These are phyloP conservation scores for Endomychus coccineus DNA, from an alignment of 2,888 invertebrate species.

Conservation along the genomic window DNA sequence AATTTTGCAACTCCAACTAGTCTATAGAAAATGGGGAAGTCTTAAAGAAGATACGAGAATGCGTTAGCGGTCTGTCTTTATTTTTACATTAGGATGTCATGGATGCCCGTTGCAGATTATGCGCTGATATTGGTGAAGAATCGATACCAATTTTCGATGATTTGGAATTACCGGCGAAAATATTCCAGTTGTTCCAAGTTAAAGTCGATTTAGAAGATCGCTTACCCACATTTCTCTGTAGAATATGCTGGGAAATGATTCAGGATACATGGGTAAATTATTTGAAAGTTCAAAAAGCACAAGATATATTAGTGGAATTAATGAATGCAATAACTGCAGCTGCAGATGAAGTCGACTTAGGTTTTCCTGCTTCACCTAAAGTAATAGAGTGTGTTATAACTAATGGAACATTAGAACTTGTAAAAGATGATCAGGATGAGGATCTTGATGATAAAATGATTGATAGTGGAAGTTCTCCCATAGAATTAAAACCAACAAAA, in stretches of 20 bases:
- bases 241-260: slow-evolving; percentile 37
- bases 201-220: slow-evolving; percentile 35
- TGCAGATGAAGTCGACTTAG: slow-evolving; percentile 4
- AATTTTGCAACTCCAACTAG: too few species aligned
- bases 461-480: too few species aligned
- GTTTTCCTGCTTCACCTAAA: slow-evolving; percentile 8
- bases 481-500: too few species aligned
- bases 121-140: slow-evolving; percentile 36
- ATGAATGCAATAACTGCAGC: slow-evolving; percentile 11
- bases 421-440: slow-evolving; percentile 11
- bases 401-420: slow-evolving; percentile 8
- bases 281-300: slow-evolving; percentile 40
- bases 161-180: slow-evolving; percentile 32
- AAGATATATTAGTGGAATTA: slow-evolving; percentile 33
- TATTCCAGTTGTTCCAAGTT: slow-evolving; percentile 39
- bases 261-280: slow-evolving; percentile 39
- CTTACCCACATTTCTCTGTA: slow-evolving; percentile 37
- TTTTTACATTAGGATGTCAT: slow-evolving; percentile 25
- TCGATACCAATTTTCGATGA: slow-evolving; percentile 35
- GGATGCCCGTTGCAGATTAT: slow-evolving; percentile 41
- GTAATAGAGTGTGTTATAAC: slow-evolving; percentile 7
- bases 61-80: too few species aligned
- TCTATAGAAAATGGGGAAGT: too few species aligned
- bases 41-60: too few species aligned
- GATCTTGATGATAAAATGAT: too few species aligned